These are phyloP conservation scores for Meriones psammophilus DNA, from an alignment of 2,797 vertebrate species.

Conservation along the genomic window DNA sequence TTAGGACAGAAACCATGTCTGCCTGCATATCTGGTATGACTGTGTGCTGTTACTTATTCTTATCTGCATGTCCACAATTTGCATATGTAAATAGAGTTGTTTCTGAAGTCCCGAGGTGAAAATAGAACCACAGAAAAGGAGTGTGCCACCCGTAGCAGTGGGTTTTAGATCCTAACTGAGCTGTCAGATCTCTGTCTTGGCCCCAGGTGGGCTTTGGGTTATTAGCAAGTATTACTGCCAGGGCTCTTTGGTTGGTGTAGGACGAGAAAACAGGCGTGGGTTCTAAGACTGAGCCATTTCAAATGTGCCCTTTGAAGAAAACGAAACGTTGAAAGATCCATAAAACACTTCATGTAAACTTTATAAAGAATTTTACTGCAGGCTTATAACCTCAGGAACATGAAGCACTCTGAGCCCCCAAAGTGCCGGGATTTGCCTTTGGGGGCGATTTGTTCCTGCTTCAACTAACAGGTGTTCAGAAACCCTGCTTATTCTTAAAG, in stretches of 20 bases:
- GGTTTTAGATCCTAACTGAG: not conserved
- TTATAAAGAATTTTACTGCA: constrained; percentile 75
- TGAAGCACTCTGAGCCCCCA: constrained; percentile 36
- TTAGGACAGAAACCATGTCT: constrained; percentile 36
- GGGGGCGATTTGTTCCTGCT: constrained; percentile 59
- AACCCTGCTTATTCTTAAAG: constrained; percentile 40
- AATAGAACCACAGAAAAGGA: not conserved
- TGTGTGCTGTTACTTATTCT: constrained; percentile 10
- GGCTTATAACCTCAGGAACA: not conserved
- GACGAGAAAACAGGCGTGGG: constrained; percentile 27
- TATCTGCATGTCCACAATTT: constrained; percentile 1
- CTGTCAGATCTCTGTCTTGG: not conserved
- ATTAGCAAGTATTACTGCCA: not conserved
- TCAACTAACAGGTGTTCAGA: constrained; percentile 46
- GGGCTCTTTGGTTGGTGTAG: not conserved
- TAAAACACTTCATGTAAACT: constrained; percentile 60
- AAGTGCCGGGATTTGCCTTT: not conserved
- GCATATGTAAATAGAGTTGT: not conserved
- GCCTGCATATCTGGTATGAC: not conserved
- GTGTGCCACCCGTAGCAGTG: constrained; percentile 7
- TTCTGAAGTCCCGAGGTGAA: not conserved
- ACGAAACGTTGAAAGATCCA: constrained; percentile 14
- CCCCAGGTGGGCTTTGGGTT: not conserved
- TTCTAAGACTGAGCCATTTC: constrained; percentile 13
- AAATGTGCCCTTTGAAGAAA: constrained; percentile 44